Evolutionary conservation across 2,797 vertebrate species (phyloP), one percentile per base, ranked within the genome.

Genomic region (Oreonectes daqikongensis): DNA sequence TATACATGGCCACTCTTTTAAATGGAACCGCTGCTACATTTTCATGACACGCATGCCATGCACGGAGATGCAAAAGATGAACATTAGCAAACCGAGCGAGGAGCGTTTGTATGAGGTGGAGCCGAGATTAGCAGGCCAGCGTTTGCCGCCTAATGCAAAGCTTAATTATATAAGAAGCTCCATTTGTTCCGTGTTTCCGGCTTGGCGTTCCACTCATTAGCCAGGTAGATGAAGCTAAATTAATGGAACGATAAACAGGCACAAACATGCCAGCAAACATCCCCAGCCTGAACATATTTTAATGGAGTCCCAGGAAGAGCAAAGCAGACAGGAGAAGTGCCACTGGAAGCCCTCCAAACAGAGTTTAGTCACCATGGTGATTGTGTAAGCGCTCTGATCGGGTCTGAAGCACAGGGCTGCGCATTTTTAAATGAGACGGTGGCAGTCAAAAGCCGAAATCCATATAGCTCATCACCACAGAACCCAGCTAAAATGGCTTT

Each of bases 171-270:
- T n/a, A 69, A 77, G 57, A 60, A 64, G 42, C 80, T 75, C 69
- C 30, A 82, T 80, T 77, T 82, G 83, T 73, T 79, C 69, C 35
- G 24, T 78, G 72, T 73, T 78, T 46, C 46, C 60, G 12, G 42
- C 63, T 65, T 26, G 22, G 5, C 38, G 40, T 80, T 80, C 72
- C 66, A 65, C 68, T 81, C 76, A 81, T 84, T 84, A 84, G 73
- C 64, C 78, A 84, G 76, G 72, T 82, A 73, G 79, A 81, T 82
- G 76, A 59, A 81, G 81, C 69, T 79, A 84, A 80, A 82, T 81
- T 77, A 77, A 81, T 77, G 63, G 59, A 82, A 82, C 61, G 20
- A 76, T 82, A 81, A 81, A 81, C 83, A 81, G 69, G 67, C 72
- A 75, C 59, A 69, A 71, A 79, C 28, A 77, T 84, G 81, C 69